Base-by-base conservation (phyloP, 2,888 invertebrate genomes). In the Andrena dorsata region DNA sequence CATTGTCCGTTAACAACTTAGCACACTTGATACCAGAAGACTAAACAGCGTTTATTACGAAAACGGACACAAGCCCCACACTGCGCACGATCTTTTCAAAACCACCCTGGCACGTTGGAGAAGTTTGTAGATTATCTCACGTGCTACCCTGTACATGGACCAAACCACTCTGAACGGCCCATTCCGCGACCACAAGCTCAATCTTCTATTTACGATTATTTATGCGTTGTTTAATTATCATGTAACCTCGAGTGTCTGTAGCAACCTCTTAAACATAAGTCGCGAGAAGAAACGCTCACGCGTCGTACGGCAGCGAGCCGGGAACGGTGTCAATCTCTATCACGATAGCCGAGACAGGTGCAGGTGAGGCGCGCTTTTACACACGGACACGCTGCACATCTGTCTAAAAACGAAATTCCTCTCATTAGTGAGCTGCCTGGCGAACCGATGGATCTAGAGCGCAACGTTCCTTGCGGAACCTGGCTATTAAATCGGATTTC, bases 121-220 rank as follows among this genome's bases (percentile, higher is more conserved):
- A 23, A 65, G 16, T 51, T 51, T 51, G 20, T 53, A 20, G 53
- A 23, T 41, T 53, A 51, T 20, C 20, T 32, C 32, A 32, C 32
- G 32, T 2, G 7, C 32, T 32, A 32, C 32, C 32, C 8, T 49
- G 20, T 49, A 26, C 26, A 16, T n/a, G 61, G 3, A 51, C 4
- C 56, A 7, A n/a, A 20, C 7, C 26, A 61, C 10, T 73, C 35
- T n/a, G 2, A n/a, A 28, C 7, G 61, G 47, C 61, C 66, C 56
- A 35, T 63, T 35, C 49, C 53, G 63, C 23, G 28, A 30, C 56
- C 53, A 26, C 7, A 82, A 76, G 83, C 83, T 84, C 79, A 84
- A 83, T 56, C 28, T 79, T 68, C 23, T 64, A 47, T 72, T 72
- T 49, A 69, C 58, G 10, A 64, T 28, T 79, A 84, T 84, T 83